phyloP scores from a whole-genome alignment of 2,888 invertebrate species.

The Cyrtodaria siliqua region DNA sequence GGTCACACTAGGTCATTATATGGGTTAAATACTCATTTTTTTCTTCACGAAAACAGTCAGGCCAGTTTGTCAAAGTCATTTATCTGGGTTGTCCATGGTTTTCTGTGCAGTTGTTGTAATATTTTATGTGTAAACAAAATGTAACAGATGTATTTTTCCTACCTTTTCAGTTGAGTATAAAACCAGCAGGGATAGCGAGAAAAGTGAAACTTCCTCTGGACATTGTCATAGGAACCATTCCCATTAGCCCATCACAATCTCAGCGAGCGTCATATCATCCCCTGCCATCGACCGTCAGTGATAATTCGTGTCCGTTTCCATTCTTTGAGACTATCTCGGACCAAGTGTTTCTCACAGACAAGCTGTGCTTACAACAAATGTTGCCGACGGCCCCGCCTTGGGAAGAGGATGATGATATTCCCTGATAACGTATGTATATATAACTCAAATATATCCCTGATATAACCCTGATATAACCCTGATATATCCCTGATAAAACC shows the following conservation, averaged over 20 bases:
- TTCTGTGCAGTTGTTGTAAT: too few species aligned
- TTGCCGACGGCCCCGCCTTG: constrained; percentile 81
- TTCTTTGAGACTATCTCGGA: constrained; percentile 76
- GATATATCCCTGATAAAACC: too few species aligned
- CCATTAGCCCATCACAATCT: constrained; percentile 68
- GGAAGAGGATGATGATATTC: constrained; percentile 83
- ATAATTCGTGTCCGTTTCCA: constrained; percentile 75
- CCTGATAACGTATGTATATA: constrained; percentile 63
- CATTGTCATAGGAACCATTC: constrained; percentile 80
- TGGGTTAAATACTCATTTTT: too few species aligned
- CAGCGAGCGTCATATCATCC: constrained; percentile 79
- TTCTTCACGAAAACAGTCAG: too few species aligned
- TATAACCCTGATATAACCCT: too few species aligned
- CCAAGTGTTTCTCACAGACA: constrained; percentile 76
- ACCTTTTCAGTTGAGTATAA: constrained; percentile 76
- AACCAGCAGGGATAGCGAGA: constrained; percentile 80
- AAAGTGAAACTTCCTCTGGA: constrained; percentile 81
- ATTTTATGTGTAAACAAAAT: too few species aligned
- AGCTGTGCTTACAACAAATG: constrained; percentile 76
- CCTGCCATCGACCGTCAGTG: constrained; percentile 75
- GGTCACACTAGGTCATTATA: too few species aligned
- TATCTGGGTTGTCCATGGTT: too few species aligned
- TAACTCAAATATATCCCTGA: too few species aligned
- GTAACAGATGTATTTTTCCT: too few species aligned
- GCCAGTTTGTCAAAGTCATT: too few species aligned